Conservation (phyloP, 2,888 invertebrate species). For the Pollenia griseotomentosa region DNA sequence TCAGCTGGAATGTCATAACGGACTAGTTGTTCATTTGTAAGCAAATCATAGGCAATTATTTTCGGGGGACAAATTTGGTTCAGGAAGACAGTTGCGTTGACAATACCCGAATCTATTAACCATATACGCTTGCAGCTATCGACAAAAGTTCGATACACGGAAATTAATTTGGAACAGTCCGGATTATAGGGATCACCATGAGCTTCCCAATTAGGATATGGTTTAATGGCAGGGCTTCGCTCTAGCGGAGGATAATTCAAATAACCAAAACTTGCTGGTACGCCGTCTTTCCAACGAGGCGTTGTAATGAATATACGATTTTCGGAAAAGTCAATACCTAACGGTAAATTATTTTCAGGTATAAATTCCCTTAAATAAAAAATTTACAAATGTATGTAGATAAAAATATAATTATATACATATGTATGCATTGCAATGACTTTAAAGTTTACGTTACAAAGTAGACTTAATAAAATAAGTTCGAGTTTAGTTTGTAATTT, state of each 20-base stretch:
- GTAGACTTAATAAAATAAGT: no score
- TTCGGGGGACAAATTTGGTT: slow-evolving; percentile 90
- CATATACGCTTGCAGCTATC: slow-evolving; percentile 91
- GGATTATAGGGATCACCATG: slow-evolving; percentile 82
- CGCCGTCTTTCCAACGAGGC: slow-evolving; percentile 91
- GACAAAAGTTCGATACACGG: slow-evolving; percentile 90
- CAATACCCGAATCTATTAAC: slow-evolving; percentile 92
- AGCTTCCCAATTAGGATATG: slow-evolving; percentile 90
- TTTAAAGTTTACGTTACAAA: no score
- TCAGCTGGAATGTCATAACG: slow-evolving; percentile 88
- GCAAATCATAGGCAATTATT: slow-evolving; percentile 89
- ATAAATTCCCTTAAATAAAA: slow-evolving; percentile 86
- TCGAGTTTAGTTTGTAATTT: no score
- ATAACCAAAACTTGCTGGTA: slow-evolving; percentile 90
- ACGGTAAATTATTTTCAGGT: slow-evolving; percentile 89
- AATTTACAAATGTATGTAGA: not conserved
- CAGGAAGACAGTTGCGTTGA: slow-evolving; percentile 88
- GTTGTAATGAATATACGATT: slow-evolving; percentile 90
- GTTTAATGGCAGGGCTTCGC: slow-evolving; percentile 87
- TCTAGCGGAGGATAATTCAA: slow-evolving; percentile 86
- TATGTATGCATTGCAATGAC: not conserved
- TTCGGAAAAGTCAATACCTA: slow-evolving; percentile 89
- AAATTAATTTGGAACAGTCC: slow-evolving; percentile 89
- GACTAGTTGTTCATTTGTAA: slow-evolving; percentile 86
- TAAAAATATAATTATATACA: not conserved